Evolutionary conservation across 1,140 invertebrate genomes (phyloP).

Genomic region (Doryteuthis pealeii): DNA sequence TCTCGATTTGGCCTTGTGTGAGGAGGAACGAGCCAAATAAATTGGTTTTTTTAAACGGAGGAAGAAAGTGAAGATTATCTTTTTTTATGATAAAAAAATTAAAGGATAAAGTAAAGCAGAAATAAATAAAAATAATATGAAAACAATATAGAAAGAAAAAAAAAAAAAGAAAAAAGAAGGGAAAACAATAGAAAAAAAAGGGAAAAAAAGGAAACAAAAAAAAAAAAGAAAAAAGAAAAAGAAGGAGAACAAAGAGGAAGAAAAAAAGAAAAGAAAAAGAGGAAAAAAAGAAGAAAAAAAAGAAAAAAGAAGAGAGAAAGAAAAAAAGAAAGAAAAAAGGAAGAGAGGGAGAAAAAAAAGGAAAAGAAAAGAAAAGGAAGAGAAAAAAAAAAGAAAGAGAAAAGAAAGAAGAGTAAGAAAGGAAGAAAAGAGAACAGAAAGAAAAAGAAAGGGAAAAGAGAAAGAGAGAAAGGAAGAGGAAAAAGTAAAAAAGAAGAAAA

Average conservation of each 20-base stretch:
- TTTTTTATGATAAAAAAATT: no score
- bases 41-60: no score
- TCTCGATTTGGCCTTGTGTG: no score
- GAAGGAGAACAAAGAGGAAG: constrained; percentile 4
- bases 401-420: no score
- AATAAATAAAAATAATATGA: no score
- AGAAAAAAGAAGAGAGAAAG: constrained; percentile 14
- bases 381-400: constrained; percentile 18
- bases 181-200: constrained; percentile 63
- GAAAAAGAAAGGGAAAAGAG: no score
- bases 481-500: no score
- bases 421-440: no score
- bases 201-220: constrained; percentile 2
- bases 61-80: no score
- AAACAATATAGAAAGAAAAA: constrained; percentile 66
- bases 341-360: constrained; percentile 25
- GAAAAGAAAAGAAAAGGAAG: constrained; percentile 23
- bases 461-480: no score
- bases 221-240: constrained; percentile 8
- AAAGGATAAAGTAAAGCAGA: no score
- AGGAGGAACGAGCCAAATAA: no score
- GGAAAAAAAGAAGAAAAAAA: background rate
- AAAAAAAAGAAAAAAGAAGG: constrained; percentile 69
- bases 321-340: constrained; percentile 23
- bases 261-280: background rate